Evolutionary conservation across 2,888 invertebrate genomes (phyloP), one percentile per base, ranked within the genome.

Genomic region (Epiblema foenella): DNA sequence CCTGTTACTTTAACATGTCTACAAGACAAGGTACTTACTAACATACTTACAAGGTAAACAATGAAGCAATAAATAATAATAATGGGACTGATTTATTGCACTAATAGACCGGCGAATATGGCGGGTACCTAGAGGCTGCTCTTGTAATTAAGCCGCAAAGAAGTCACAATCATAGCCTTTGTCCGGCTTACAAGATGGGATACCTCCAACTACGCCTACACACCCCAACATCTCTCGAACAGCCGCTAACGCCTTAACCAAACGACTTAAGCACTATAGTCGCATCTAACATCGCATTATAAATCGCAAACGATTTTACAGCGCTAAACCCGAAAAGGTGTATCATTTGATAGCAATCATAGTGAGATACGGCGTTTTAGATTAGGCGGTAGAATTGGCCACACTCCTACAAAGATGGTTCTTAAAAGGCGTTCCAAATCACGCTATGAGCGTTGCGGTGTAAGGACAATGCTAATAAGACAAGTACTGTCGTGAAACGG

Each of bases 401-500:
- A 73, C 76, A 51, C 54, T 76, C 73, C 68, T 73, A 78, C 74
- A 67, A 73, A 78, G 79, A 78, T 78, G 78, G 78, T 79, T 85
- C 87, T 82, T 85, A 89, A 86, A 87, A 87, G 88, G 89, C 86
- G 85, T 84, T 86, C 86, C 84, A 84, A 84, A 89, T 89, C 88
- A 89, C 87, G 86, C 88, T 83, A 81, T 76, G 82, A 84, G 82
- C 82, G 82, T 82, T 83, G 83, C 82, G 82, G 84, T 85, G 83
- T 77, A 81, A 79, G 81, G 79, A 89, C 89, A 88, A 89, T 89
- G 87, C 86, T 89, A 89, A 89, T 88, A 87, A 85, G 88, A 87
- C 88, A 89, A 86, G 85, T 83, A 82, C 77, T 75, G 74, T 81
- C 81, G 85, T 83, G 81, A 81, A 87, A 86, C 75, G 83, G 81